Evolutionary conservation across 2,888 invertebrate genomes (phyloP).

Genomic region (Ormyrus rosae): DNA sequence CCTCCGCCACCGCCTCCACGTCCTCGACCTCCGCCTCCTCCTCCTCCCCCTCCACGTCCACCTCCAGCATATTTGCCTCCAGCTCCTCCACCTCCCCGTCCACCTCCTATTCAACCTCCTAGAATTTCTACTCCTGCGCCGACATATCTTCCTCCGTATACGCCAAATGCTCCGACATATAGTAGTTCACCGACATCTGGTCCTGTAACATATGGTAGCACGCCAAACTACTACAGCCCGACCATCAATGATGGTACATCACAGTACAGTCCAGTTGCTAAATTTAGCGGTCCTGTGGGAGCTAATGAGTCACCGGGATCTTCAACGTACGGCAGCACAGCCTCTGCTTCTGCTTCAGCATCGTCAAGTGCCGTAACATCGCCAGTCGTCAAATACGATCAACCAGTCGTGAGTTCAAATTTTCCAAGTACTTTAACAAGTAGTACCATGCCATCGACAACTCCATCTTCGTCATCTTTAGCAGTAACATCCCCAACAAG

Average conservation of each 20-base stretch:
- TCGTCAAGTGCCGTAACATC: constrained; percentile 36
- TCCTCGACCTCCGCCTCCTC: constrained; percentile 42
- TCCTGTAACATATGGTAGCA: neutral
- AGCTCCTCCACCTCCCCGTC: constrained; percentile 62
- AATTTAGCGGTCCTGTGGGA: constrained; percentile 34
- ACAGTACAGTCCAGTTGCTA: constrained; percentile 32
- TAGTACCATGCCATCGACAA: constrained; percentile 49
- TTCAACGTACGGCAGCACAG: constrained; percentile 10
- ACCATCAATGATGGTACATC: constrained; percentile 1
- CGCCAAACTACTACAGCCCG: neutral
- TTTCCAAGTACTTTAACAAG: constrained; percentile 45
- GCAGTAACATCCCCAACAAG: constrained; percentile 35
- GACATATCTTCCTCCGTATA: constrained; percentile 55
- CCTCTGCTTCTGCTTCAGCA: constrained; percentile 52
- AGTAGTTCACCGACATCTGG: constrained; percentile 4
- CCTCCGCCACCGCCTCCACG: constrained; percentile 35
- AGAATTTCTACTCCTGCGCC: constrained; percentile 54
- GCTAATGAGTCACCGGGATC: neutral
- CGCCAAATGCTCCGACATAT: neutral
- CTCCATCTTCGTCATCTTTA: constrained; percentile 54
- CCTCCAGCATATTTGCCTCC: constrained; percentile 47
- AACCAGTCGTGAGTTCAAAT: constrained; percentile 52
- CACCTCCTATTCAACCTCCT: constrained; percentile 35
- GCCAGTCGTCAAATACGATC: constrained; percentile 46
- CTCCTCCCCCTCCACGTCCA: constrained; percentile 44